phyloP scores from a whole-genome alignment of 2,888 invertebrate species.

The Eupithecia abbreviata region DNA sequence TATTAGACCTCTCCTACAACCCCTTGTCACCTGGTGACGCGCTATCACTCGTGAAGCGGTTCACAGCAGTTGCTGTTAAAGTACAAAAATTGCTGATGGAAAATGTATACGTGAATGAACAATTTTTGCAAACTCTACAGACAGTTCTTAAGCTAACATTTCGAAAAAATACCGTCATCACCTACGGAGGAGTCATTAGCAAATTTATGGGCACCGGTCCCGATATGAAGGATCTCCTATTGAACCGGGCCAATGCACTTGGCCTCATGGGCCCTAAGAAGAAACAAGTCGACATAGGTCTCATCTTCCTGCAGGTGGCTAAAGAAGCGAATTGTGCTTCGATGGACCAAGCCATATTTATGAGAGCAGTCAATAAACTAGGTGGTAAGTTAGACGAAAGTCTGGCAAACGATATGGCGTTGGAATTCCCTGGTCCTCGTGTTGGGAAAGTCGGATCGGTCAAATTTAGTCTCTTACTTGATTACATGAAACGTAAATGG shows the following conservation, averaged over 20 bases:
- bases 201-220: conserved; percentile 44
- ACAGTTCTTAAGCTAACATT: conserved; percentile 48
- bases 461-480: conserved; percentile 45
- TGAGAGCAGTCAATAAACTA: conserved; percentile 36
- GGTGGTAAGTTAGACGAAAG: conserved; percentile 54
- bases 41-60: conserved; percentile 50
- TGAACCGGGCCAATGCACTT: conserved; percentile 60
- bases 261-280: conserved; percentile 50
- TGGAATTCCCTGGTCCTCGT: conserved; percentile 55
- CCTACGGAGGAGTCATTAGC: conserved; percentile 54
- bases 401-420: conserved; percentile 54
- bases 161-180: conserved; percentile 53
- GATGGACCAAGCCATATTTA: conserved; percentile 52
- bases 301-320: conserved; percentile 53
- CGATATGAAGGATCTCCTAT: conserved; percentile 57
- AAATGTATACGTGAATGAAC: conserved; percentile 54
- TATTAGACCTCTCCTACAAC: conserved; percentile 63
- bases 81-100: conserved; percentile 60
- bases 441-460: not conserved
- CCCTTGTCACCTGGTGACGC: conserved; percentile 60
- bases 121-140: conserved; percentile 51
- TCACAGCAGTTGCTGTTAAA: conserved; percentile 51
- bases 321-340: conserved; percentile 49
- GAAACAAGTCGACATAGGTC: conserved; percentile 55
- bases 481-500: conserved; percentile 64